These are phyloP conservation scores for Zygogramma bicolorata DNA, from an alignment of 2,888 invertebrate species.

Conservation along the genomic window DNA sequence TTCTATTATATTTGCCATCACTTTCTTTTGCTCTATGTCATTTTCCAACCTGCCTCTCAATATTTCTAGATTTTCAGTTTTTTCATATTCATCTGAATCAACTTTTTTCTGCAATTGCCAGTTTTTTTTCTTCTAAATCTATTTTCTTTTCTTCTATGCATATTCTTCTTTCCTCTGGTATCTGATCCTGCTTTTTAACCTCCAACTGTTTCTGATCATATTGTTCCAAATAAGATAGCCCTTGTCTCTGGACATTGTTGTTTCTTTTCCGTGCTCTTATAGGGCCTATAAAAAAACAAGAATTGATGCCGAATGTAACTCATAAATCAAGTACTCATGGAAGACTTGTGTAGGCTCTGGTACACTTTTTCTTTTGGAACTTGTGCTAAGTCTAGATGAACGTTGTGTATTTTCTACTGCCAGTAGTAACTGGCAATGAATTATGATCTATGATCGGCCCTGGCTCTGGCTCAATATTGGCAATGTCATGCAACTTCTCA, in stretches of 20 bases:
- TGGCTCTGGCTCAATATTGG: background rate
- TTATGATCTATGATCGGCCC: background rate
- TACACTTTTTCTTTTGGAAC: background rate
- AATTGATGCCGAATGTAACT: background rate
- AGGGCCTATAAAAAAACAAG: conserved; percentile 2
- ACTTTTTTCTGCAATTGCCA: background rate
- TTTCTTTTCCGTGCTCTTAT: background rate
- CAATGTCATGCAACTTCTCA: background rate
- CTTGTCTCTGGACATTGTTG: conserved; percentile 9
- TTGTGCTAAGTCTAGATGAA: background rate
- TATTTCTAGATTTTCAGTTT: background rate
- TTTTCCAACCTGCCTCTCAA: background rate
- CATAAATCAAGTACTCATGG: background rate
- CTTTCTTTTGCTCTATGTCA: background rate
- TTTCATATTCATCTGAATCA: background rate
- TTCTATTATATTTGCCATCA: background rate
- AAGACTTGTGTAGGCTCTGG: background rate
- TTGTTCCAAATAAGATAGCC: conserved; percentile 9
- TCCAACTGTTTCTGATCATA: background rate
- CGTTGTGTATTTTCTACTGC: background rate
- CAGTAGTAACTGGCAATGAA: background rate
- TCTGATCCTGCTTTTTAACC: background rate
- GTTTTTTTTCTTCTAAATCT: background rate
- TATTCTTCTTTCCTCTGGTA: background rate
- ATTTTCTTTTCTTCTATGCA: background rate